Evolutionary conservation across 2,113 vertebrate genomes (phyloP), one percentile per base, ranked within the genome.

Genomic region (Chaetodon trifascialis): DNA sequence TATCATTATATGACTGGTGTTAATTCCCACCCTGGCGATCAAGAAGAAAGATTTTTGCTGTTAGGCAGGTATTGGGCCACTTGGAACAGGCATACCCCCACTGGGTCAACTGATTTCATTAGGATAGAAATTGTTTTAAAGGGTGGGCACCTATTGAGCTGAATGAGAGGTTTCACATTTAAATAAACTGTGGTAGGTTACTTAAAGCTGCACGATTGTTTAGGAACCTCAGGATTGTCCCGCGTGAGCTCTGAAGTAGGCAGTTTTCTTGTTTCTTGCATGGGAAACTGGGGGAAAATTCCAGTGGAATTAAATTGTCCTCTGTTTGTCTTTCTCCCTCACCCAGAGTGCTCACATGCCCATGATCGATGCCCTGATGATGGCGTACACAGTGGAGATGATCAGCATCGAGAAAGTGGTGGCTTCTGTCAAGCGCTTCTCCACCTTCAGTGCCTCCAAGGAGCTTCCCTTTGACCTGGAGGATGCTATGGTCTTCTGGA

Each of bases 331-430:
- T 71, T 19, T 71, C 51, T 77, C 76, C 11, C 68, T 59, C 80
- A 30, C 2, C 59, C 86, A 99, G 98, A 98, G 97, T 25, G 95
- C 98, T 59, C 98, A 99, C 76, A 98, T 99, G 94, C 97, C 97
- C 0, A 98, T 99, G 98, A 97, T 99, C 11, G 98, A 99, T 54
- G 96, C 98, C 44, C 96, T 99, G 4, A 99, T 99, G 98, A 98
- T 99, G 97, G 97, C 97, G 74, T 99, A 99, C 92, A 99, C 98
- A 0, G 98, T 99, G 72, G 98, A 99, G 93, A 99, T 99, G 98
- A 99, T 99, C 95, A 99, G 98, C 97, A 99, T 99, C 1, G 98
- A 99, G 80, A 99, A 98, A 89, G 98, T 99, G 68, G 98, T 99
- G 49, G 96, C 97, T 51, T 98, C 97, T 0, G 97, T 99, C 89